Base-by-base conservation (phyloP, 2,888 invertebrate species). In the Spisula solida region DNA sequence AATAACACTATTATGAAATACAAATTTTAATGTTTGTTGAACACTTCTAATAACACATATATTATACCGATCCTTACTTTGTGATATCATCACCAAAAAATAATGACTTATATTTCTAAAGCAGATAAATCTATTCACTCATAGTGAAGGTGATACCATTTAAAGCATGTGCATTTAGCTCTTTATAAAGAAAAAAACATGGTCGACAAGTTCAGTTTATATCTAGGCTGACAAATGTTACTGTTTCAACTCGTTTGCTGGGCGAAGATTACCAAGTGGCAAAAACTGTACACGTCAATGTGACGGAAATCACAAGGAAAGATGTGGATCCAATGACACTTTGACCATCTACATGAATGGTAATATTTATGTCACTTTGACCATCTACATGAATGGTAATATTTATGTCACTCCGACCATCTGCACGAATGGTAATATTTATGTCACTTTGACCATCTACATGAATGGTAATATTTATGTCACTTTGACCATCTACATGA, bases 331-430 rank as follows among this genome's bases (percentile, higher is more conserved):
- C 14, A 75, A 47, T 29, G 6, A 4, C 31, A n/a, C 47, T 18
- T 47, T 84, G n/a, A 84, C 84, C 1, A 31, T 84, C n/a, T 84
- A 84, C 47, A 84, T 84, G 84, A 84, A 84, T 66, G 84, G 84
- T 84, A 34, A 51, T 70, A 34, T 56, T 34, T 31, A 56, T 80
- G 25, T 25, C 18, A 41, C 80, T 12, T 47, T 70, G 20, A 83
- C 75, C 0, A 20, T 83, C 20, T 83, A 83, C 20, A 83, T 83
- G 83, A 83, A 83, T 60, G 83, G 83, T 83, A 29, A 48, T 66
- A 29, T 55, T 31, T 25, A 55, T 79, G 20, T 20, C 1, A 10
- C 41, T 12, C 48, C 70, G 20, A 83, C 83, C 0, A 31, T 83
- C 20, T 83, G 70, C n/a, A 83, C 70, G 83, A 70, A 83, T 60